Evolutionary conservation across 2,113 vertebrate genomes (phyloP).

Genomic region (Muntiacus muntjak): DNA sequence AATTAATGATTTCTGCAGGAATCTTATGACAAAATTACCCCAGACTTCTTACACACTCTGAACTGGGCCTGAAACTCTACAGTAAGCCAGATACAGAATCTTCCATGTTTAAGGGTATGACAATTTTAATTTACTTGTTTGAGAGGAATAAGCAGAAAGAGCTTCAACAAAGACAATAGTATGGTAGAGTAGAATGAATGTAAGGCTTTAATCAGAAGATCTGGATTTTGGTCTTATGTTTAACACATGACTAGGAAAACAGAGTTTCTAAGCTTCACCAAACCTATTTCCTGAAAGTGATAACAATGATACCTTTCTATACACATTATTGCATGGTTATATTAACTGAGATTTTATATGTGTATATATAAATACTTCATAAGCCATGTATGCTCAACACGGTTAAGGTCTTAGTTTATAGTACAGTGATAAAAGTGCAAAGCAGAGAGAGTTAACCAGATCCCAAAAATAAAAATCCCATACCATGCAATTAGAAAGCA

Average conservation of each 20-base stretch:
- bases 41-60: neutral
- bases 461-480: neutral
- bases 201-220: neutral
- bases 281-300: neutral
- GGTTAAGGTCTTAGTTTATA: neutral
- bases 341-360: neutral
- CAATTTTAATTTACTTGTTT: conserved; percentile 14
- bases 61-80: conserved; percentile 24
- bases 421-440: neutral
- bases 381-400: neutral
- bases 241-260: neutral
- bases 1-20: conserved; percentile 68
- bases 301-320: neutral
- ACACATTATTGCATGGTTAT: neutral
- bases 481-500: neutral
- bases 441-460: neutral
- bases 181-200: neutral
- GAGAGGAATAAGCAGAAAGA: neutral
- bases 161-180: neutral
- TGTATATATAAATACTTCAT: neutral
- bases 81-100: neutral
- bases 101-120: neutral
- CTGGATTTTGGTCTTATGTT: neutral
- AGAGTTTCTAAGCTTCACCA: neutral
- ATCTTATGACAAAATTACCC: conserved; percentile 32